Percentiles rank a stretch among this genome's conserved stretches.
Evolutionary conservation across 2,797 vertebrate species (phyloP).

Genomic region (Mionectes olivaceus): DNA sequence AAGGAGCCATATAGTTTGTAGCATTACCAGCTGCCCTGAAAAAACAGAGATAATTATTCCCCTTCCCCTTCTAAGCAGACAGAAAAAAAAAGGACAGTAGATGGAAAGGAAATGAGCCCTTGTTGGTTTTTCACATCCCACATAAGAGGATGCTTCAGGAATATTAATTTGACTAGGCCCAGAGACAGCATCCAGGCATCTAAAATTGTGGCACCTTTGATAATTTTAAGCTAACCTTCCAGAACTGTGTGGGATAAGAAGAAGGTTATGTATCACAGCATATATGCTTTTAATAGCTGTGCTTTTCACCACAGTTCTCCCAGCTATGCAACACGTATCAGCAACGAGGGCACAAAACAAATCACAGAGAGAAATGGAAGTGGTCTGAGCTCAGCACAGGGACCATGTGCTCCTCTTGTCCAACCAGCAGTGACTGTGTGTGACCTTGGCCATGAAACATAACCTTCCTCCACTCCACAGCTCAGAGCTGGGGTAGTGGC

Average conservation of each 20-base stretch:
- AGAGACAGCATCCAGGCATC: conserved; percentile 12
- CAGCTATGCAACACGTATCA: conserved; percentile 32
- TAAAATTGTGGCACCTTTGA: conserved; percentile 42
- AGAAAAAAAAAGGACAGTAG: conserved; percentile 11
- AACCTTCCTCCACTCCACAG: not conserved
- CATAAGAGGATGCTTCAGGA: conserved; percentile 42
- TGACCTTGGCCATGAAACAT: not conserved
- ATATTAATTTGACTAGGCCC: conserved; percentile 38
- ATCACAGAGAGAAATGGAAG: not conserved
- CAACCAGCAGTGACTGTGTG: not conserved
- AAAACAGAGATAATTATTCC: conserved; percentile 37
- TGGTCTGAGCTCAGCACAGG: not conserved
- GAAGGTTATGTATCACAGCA: not conserved
- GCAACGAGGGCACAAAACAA: not conserved
- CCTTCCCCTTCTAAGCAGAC: conserved; percentile 1
- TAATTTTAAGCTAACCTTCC: conserved; percentile 53
- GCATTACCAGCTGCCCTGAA: not conserved
- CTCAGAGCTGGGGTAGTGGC: not conserved
- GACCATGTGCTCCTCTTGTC: not conserved
- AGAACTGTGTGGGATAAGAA: conserved; percentile 43
- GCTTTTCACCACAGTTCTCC: conserved; percentile 19
- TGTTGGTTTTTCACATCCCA: conserved; percentile 60
- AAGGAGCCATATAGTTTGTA: not conserved
- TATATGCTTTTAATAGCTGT: conserved; percentile 52
- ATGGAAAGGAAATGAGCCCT: conserved; percentile 42